Base-by-base conservation (phyloP, 2,888 invertebrate genomes). In the Hofmannophila pseudospretella region DNA sequence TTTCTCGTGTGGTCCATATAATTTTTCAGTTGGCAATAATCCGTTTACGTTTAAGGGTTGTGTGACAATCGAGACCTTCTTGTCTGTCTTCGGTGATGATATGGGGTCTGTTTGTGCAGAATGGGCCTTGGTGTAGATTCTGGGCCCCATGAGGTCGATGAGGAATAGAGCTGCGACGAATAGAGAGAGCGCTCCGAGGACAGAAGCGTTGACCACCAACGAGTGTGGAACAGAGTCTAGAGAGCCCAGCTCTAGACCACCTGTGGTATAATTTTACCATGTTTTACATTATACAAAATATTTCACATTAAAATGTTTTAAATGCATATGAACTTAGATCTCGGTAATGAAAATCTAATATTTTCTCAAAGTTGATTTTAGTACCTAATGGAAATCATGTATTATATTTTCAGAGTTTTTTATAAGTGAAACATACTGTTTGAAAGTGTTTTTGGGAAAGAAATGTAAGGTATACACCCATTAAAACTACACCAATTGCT, bases 161-260 rank as follows among this genome's bases (percentile, higher is more conserved):
- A 93, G 87, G 73, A 93, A 93, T 1, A 93, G 73, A 0, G 90
- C 88, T 0, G 91, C 93, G 1, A 91, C 92, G 1, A 91, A 52
- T 12, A 93, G 75, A 1, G 93, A 90, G 8, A 93, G 71, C 1
- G 89, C 85, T 2, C 93, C 93, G 10, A 93, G 85, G 8, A 93
- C 89, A 0, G 92, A 90, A 0, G 93, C 93, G 67, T 93, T 93
- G 54, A 92, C 92, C 14, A 92, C 74, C 51, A 94, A 73, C 39
- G 90, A 88, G 7, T 82, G 77, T 0, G 93, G 93, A 2, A 93
- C 89, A 9, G 91, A 91, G 58, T 94, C 94, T 54, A 93, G 74
- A 2, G 93, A 90, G 2, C 92, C 92, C 41, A 93, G 82, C 42
- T 91, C 90, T 52, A 93, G 76, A 48, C 91, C 91, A 56, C 93